A percentile compares a stretch with the other conserved stretches of the same genome.
Evolutionary conservation across 2,888 invertebrate genomes (phyloP).

Genomic region (Aphrophora alni): DNA sequence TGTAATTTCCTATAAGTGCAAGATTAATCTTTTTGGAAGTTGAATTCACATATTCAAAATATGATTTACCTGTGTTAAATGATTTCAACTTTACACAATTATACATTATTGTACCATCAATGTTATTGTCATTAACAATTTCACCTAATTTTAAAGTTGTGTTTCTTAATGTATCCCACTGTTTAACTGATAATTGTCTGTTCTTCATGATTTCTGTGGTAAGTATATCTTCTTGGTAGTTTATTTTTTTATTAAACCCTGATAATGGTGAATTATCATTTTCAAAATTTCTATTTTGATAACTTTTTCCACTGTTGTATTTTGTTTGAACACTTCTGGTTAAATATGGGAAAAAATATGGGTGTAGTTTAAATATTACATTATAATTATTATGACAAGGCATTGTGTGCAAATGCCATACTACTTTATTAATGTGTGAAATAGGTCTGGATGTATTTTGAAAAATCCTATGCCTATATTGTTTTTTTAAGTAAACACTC

Average conservation of each 20-base stretch:
- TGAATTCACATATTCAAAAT: background rate
- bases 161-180: background rate
- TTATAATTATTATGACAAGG: too few species aligned
- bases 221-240: background rate
- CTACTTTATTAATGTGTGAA: too few species aligned
- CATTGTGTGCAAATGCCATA: too few species aligned
- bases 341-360: too few species aligned
- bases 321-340: background rate
- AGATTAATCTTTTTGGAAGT: background rate
- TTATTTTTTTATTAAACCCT: background rate
- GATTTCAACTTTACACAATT: background rate
- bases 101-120: background rate
- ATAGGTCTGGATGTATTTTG: too few species aligned
- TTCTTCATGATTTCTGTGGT: background rate
- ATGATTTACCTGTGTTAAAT: background rate
- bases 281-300: background rate
- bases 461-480: too few species aligned
- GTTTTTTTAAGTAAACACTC: too few species aligned
- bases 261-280: background rate
- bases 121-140: background rate
- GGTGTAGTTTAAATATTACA: too few species aligned
- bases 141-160: background rate
- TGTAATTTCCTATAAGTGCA: background rate
- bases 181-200: background rate
- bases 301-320: background rate